Base-by-base conservation (phyloP, 2,113 vertebrate genomes). In the Otis tarda region DNA sequence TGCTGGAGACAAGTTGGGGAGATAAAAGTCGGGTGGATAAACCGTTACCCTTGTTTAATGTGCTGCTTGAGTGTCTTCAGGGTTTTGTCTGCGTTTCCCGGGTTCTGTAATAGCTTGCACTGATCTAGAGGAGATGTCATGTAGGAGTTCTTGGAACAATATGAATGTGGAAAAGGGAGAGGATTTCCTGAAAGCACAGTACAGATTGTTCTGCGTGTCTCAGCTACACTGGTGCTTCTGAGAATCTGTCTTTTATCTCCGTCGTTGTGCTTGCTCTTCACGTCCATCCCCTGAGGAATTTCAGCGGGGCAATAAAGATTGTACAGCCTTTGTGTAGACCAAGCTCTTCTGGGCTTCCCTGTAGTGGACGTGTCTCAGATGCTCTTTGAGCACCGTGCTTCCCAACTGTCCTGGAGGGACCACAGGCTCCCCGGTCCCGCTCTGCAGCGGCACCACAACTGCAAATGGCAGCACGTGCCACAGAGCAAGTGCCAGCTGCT, bases 151-250 rank as follows among this genome's bases (percentile, higher is more conserved):
- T 79, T 91, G 92, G 87, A 94, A 64, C 90, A 61, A 60, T 45
- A 81, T 95, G 92, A 92, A 79, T 96, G 87, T 89, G 77, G 95
- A 94, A 87, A 60, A 84, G 77, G 23, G 82, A 82, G 69, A 92
- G 73, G 80, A 82, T 95, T 94, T 97, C 94, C 92, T 89, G 83
- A 81, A 80, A 83, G 92, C 83, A 56, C 76, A 64, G 92, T 70
- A 95, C 90, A 83, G 80, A 68, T 78, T 96, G 92, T 92, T 94
- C 91, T 67, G 59, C 9, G 3, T 60, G 49, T 89, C 88, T 92
- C 77, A 47, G 76, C 80, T 57, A 17, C 30, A 1, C n/a, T 67
- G 55, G 31, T 0, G 0, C 8, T 1, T 69, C 88, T 59, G 65
- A 71, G 83, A 87, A 27, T 55, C 1, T 23, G 52, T 63, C 56